Conservation (phyloP, 2,113 vertebrate species). For the Plestiodon gilberti region DNA sequence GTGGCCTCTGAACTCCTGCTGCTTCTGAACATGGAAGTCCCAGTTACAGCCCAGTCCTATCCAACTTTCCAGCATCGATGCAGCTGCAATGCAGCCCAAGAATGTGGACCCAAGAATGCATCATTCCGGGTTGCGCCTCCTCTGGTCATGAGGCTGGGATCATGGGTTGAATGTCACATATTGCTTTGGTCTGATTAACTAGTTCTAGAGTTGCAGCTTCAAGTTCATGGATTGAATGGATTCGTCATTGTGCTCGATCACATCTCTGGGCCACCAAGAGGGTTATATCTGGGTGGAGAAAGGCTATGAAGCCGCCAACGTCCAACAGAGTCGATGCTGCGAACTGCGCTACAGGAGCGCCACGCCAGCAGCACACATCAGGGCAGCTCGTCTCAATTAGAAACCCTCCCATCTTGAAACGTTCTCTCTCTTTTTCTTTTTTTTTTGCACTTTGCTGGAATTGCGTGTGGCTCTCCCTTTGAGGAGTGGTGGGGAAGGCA, state of each 20-base stretch:
- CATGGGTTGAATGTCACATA: not conserved
- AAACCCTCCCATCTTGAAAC: conserved; percentile 49
- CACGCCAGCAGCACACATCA: not conserved
- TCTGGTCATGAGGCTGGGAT: not conserved
- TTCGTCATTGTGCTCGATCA: not conserved
- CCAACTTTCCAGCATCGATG: too few relatives aligned
- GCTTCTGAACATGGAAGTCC: too few relatives aligned
- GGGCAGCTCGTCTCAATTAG: not conserved
- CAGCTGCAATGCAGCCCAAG: too few relatives aligned
- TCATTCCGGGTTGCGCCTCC: too few relatives aligned
- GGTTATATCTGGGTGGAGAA: not conserved
- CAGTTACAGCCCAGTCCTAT: too few relatives aligned
- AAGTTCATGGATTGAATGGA: not conserved
- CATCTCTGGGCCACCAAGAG: not conserved
- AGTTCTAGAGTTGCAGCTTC: not conserved
- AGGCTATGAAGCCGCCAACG: not conserved
- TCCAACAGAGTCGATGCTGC: not conserved
- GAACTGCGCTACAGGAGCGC: not conserved
- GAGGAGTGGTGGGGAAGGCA: conserved; percentile 11
- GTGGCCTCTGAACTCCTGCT: too few relatives aligned
- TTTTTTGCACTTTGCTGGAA: conserved; percentile 3
- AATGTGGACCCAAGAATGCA: too few relatives aligned
- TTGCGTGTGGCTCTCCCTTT: conserved; percentile 2
- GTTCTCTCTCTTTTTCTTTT: conserved; percentile 11
- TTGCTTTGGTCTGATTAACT: not conserved